Conservation (phyloP, 2,113 vertebrate species). For the Neodontobutis hainanensis region DNA sequence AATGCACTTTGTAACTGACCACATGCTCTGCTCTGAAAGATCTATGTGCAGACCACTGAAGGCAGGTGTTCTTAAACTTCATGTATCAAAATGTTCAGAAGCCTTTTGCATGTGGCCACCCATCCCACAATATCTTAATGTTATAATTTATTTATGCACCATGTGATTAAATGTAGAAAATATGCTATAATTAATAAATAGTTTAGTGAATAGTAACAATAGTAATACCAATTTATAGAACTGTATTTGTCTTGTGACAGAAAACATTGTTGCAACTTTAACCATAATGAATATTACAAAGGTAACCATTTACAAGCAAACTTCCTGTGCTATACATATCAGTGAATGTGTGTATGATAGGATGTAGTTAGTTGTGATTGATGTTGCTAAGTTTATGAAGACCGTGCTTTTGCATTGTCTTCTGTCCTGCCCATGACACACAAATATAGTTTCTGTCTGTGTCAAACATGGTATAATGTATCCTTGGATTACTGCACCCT, state of each 20-base stretch:
- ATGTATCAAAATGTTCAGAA: not conserved
- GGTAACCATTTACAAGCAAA: not conserved
- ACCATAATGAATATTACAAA: not conserved
- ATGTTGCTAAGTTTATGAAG: slow-evolving; percentile 7
- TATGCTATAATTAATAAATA: no score
- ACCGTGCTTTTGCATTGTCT: slow-evolving; percentile 26
- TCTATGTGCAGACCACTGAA: slow-evolving; percentile 34
- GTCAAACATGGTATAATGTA: slow-evolving; percentile 44
- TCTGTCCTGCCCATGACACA: slow-evolving; percentile 27
- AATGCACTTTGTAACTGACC: slow-evolving; percentile 15
- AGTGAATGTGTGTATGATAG: slow-evolving; percentile 6
- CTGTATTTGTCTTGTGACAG: not conserved
- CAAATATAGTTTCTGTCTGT: slow-evolving; percentile 20
- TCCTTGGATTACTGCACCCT: slow-evolving; percentile 45
- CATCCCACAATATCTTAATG: no score
- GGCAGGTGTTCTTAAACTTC: slow-evolving; percentile 54
- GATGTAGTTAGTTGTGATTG: slow-evolving; percentile 14
- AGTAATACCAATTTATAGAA: no score
- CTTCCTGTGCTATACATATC: not conserved
- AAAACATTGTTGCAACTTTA: slow-evolving; percentile 31
- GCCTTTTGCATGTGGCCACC: not conserved
- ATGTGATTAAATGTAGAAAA: no score
- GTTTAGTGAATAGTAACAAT: no score
- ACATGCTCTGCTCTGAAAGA: slow-evolving; percentile 26
- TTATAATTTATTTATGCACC: no score